Evolutionary conservation across 2,888 invertebrate genomes (phyloP), one percentile per base, ranked within the genome.

Genomic region (Camponotus fellah): DNA sequence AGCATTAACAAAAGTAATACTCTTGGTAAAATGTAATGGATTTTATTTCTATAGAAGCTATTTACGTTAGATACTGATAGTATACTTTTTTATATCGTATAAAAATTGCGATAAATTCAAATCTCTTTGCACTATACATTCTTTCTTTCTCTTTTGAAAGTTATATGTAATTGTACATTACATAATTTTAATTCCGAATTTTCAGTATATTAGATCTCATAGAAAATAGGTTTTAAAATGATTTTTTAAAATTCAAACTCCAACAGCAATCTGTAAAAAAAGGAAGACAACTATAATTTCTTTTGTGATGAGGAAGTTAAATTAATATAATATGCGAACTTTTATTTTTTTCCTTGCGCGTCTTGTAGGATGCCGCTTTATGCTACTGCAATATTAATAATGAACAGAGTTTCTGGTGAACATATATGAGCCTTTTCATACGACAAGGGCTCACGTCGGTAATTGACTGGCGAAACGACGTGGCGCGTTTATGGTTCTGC

Each of bases 401-500:
- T 62, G 37, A 21, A 80, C 14, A n/a, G 4, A 10, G 17, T 10
- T 32, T 58, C 56, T 60, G 14, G 21, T 46, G 34, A 12, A 43
- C 17, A 71, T 46, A 60, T 60, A 69, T 69, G 46, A 21, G 46
- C 21, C 46, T 80, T 80, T 80, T 60, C 60, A 21, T 56, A 66
- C 68, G 79, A 64, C 74, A 72, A 46, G 60, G 66, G 64, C 75
- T 60, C 58, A 53, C 58, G 65, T 40, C 21, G 10, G 79, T 84
- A 88, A 88, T 88, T 83, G 85, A 81, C 85, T 65, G 53, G 71
- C 46, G 86, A 68, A 88, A 86, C 76, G 85, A 74, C 83, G 74
- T 46, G 26, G 26, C 66, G 71, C 56, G 64, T 89, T 89, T 88
- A 88, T 87, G 85, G 71, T 64, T 75, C 46, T 37, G 40, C 75